Percentiles rank a stretch among this genome's conserved stretches.
These are phyloP conservation scores for Corvus moneduloides DNA, from an alignment of 2,113 vertebrate species.

Conservation along the genomic window DNA sequence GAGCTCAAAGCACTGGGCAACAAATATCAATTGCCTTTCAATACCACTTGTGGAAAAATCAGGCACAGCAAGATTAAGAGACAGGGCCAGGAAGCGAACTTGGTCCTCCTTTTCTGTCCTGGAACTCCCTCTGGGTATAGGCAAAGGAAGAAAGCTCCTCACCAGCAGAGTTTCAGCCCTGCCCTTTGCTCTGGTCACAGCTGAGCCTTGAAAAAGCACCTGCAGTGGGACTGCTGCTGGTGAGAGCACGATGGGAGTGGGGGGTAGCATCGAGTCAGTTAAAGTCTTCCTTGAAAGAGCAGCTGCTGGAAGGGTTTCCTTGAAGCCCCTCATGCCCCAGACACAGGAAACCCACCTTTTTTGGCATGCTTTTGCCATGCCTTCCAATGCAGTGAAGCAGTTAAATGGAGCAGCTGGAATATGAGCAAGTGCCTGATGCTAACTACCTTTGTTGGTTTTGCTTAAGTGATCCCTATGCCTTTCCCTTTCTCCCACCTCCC, in stretches of 20 bases:
- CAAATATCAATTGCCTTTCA: background rate
- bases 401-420: background rate
- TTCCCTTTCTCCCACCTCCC: background rate
- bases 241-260: fast-evolving
- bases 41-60: background rate
- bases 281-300: background rate
- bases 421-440: background rate
- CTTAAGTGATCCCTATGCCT: background rate
- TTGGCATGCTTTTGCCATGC: background rate
- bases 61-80: background rate
- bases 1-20: background rate
- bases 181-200: background rate
- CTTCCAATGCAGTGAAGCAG: background rate
- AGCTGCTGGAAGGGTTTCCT: background rate
- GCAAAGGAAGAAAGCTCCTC: background rate
- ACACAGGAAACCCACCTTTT: background rate
- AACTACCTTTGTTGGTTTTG: background rate
- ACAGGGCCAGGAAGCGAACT: background rate
- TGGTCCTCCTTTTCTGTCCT: background rate
- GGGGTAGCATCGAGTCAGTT: background rate
- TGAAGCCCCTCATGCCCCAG: background rate
- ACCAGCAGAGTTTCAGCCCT: background rate
- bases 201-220: background rate
- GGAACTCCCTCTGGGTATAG: background rate
- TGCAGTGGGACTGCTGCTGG: fast-evolving